Evolutionary conservation across 2,888 invertebrate species (phyloP).

Genomic region (Plebejus melissa): DNA sequence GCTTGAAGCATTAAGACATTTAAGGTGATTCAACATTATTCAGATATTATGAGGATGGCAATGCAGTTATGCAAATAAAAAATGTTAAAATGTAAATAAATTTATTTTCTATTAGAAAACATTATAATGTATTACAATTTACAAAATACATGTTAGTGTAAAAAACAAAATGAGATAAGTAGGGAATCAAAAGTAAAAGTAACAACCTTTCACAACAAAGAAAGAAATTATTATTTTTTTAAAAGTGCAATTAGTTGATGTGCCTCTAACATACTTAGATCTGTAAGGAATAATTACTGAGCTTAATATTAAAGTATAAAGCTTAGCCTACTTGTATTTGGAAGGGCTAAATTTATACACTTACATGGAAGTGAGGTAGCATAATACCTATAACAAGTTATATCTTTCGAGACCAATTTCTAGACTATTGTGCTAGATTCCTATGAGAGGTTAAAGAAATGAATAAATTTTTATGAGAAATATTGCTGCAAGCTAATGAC

Average conservation of each 20-base stretch:
- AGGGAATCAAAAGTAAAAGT: constrained; percentile 4
- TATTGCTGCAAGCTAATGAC: background rate
- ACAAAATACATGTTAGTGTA: background rate
- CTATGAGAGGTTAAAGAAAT: background rate
- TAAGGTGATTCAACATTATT: too few species aligned
- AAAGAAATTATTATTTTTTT: background rate
- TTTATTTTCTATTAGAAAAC: constrained; percentile 1
- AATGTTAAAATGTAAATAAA: background rate
- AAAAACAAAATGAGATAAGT: background rate
- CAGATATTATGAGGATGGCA: too few species aligned
- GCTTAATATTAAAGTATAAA: constrained; percentile 2
- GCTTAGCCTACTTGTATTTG: background rate
- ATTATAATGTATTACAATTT: background rate
- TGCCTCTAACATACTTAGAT: background rate
- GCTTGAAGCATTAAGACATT: too few species aligned
- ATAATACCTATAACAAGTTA: background rate
- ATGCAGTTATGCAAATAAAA: background rate
- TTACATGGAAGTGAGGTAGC: background rate
- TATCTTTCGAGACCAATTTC: too few species aligned
- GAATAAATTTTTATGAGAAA: background rate
- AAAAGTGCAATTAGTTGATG: background rate
- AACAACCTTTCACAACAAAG: background rate
- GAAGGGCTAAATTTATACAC: background rate
- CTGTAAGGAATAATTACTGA: background rate
- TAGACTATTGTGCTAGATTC: background rate